Evolutionary conservation across 2,113 vertebrate species (phyloP).

Genomic region (Osmerus eperlanus): DNA sequence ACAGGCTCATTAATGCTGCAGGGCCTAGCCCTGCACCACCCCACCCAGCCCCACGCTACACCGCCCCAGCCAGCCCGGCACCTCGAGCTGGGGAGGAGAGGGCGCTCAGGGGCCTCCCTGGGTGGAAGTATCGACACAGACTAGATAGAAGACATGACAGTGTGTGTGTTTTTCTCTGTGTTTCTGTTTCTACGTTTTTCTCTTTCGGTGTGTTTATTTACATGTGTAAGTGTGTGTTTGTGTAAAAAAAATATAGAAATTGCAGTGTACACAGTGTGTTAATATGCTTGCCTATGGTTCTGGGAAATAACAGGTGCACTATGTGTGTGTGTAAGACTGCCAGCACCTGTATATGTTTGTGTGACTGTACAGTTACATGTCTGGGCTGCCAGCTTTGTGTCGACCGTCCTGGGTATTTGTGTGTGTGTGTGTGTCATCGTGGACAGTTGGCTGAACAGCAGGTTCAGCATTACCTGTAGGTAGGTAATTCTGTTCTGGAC

Average conservation of each 20-base stretch:
- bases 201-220: neutral
- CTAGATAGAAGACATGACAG: neutral
- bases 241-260: no score
- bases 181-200: neutral
- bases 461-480: constrained; percentile 81
- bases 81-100: constrained; percentile 16
- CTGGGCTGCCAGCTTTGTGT: neutral
- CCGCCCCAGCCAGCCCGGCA: neutral
- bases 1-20: constrained; percentile 66
- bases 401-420: neutral
- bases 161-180: neutral
- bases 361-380: neutral
- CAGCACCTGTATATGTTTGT: neutral
- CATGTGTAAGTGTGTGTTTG: neutral
- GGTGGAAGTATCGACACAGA: constrained; percentile 2
- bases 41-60: neutral
- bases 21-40: constrained; percentile 25
- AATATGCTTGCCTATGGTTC: neutral
- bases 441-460: constrained; percentile 36
- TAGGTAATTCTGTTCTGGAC: constrained; percentile 97
- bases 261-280: neutral
- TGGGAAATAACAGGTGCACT: no score
- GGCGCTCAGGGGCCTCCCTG: constrained; percentile 8
- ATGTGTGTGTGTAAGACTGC: constrained; percentile 3
- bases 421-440: neutral